phyloP scores from a whole-genome alignment of 2,113 vertebrate species.

The Percopsis transmontana region DNA sequence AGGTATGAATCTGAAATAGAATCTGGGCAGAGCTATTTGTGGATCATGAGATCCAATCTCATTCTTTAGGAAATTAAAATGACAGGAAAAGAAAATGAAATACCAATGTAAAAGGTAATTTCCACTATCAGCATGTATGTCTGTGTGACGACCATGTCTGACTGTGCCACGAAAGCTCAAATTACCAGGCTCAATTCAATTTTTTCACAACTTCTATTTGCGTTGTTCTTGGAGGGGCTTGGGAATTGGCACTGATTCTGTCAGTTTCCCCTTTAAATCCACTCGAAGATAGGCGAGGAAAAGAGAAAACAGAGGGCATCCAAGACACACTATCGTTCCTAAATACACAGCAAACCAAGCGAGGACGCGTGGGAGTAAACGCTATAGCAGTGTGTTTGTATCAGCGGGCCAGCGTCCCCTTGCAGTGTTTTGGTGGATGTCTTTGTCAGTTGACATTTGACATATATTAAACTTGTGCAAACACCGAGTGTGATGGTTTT shows the following conservation, averaged over 20 bases:
- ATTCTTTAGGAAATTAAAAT: no score
- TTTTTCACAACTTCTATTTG: slow-evolving; percentile 5
- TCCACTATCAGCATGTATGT: no score
- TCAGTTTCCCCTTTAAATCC: slow-evolving; percentile 8
- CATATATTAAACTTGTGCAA: slow-evolving; percentile 44
- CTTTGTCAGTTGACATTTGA: slow-evolving; percentile 35
- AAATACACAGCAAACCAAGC: slow-evolving; percentile 16
- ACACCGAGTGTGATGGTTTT: slow-evolving; percentile 11
- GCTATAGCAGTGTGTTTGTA: slow-evolving; percentile 40
- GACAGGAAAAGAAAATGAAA: no score
- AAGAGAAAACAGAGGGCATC: slow-evolving; percentile 3
- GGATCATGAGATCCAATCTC: no score
- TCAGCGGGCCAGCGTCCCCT: slow-evolving; percentile 11
- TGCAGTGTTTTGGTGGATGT: slow-evolving; percentile 16
- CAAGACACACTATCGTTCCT: slow-evolving; percentile 29
- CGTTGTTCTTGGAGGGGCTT: slow-evolving; percentile 31
- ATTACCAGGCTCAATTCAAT: neutral
- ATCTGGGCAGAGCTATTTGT: no score
- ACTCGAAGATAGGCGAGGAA: slow-evolving; percentile 3
- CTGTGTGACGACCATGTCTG: no score
- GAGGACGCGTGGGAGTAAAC: slow-evolving; percentile 19
- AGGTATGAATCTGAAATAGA: no score
- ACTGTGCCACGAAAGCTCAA: no score
- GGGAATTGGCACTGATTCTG: slow-evolving; percentile 22
- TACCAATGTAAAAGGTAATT: no score